These are phyloP conservation scores for Chrysopilus asiliformis DNA, from an alignment of 2,888 invertebrate species.

Conservation along the genomic window DNA sequence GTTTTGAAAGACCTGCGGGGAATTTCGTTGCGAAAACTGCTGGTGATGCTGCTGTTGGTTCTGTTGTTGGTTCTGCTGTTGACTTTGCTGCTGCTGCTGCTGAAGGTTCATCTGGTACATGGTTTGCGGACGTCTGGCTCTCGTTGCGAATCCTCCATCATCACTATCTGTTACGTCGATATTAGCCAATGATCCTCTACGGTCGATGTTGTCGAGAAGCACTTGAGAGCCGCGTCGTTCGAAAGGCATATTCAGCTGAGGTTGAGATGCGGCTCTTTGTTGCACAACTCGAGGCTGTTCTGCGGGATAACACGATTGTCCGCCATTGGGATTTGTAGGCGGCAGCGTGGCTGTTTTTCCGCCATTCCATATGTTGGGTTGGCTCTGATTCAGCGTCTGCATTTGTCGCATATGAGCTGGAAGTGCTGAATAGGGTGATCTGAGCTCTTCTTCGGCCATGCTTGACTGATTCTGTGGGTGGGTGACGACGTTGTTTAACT, in stretches of 20 bases:
- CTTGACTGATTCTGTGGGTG: slow-evolving; percentile 13
- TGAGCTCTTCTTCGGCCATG: slow-evolving; percentile 18
- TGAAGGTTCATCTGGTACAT: slow-evolving; percentile 13
- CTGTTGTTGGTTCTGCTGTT: slow-evolving; percentile 4
- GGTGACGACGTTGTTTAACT: slow-evolving; percentile 27
- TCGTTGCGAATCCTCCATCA: slow-evolving; percentile 43
- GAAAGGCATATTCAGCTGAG: slow-evolving; percentile 38
- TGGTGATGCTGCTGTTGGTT: slow-evolving; percentile 1
- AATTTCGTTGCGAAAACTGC: too few species aligned
- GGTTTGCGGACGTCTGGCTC: slow-evolving; percentile 14
- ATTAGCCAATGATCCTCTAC: slow-evolving; percentile 48
- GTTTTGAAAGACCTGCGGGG: too few species aligned
- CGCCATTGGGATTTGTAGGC: slow-evolving; percentile 22
- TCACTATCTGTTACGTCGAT: slow-evolving; percentile 44
- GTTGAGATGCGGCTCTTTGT: slow-evolving; percentile 47
- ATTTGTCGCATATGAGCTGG: slow-evolving; percentile 30
- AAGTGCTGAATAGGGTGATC: slow-evolving; percentile 38
- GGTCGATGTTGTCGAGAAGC: slow-evolving; percentile 14
- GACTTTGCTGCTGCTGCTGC: slow-evolving; percentile 5
- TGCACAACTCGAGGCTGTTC: slow-evolving; percentile 10
- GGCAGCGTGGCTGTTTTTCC: slow-evolving; percentile 9
- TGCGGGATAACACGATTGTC: slow-evolving; percentile 10
- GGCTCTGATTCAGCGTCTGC: slow-evolving; percentile 17
- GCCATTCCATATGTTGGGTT: slow-evolving; percentile 17
- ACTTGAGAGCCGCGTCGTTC: slow-evolving; percentile 15